Evolutionary conservation across 2,113 vertebrate genomes (phyloP), one percentile per base, ranked within the genome.

Genomic region (Caranx ignobilis): DNA sequence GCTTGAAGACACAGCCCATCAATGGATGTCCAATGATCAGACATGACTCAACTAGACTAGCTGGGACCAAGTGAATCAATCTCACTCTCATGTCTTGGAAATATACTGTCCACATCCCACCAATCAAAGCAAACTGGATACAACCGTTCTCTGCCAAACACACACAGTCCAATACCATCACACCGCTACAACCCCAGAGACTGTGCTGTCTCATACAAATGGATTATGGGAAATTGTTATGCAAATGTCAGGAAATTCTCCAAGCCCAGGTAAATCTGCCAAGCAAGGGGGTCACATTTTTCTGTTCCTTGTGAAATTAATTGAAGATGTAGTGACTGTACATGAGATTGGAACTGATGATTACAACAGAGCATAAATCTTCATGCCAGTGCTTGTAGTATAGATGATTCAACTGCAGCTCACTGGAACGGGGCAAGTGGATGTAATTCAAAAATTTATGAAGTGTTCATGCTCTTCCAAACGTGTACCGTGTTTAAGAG

Each of bases 361-460:
- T 57, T 3, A 65, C 66, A 77, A 32, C 15, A 41, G 32, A 6
- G 0, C 8, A 72, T 39, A 57, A 71, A 63, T 85, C 71, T 66
- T 69, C 66, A 59, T 31, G 19, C 59, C 59, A 52, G 66, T 11
- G 57, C 63, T 83, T 37, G 15, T 34, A 32, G 16, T 32, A 43
- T 37, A 45, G 18, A 62, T 62, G 65, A 71, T 59, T 61, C 64
- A 69, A 61, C 63, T 56, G 18, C 4, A 31, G 59, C 57, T 56
- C 64, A 68, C 32, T 47, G 48, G 54, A 75, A 31, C 47, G 52
- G 37, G 45, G 73, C 79, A 79, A 68, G 48, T 60, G 47, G 63
- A 79, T 88, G 67, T 81, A 75, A 60, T 45, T 88, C 13, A 87
- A 52, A 41, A 43, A 72, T 75, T 5, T 68, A 87, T 31, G 60